phyloP scores from a whole-genome alignment of 2,113 vertebrate genomes.

The Pseudois nayaur region DNA sequence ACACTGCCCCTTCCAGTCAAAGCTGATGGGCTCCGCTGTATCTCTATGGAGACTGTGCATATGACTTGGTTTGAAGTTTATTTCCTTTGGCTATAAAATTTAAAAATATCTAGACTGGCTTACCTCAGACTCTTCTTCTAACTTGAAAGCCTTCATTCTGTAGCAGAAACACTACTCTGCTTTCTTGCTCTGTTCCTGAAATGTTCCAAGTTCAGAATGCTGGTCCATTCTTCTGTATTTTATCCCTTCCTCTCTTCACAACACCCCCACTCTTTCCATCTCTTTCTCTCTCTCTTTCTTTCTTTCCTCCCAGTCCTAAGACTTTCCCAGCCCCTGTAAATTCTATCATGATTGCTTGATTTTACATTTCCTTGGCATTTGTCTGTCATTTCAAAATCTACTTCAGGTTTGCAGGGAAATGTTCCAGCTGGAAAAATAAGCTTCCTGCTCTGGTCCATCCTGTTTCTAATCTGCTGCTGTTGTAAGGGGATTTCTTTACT shows the following conservation, averaged over 20 bases:
- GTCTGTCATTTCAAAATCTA: constrained; percentile 63
- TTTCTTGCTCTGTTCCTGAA: constrained; percentile 1
- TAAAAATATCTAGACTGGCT: not conserved
- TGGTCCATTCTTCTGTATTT: not conserved
- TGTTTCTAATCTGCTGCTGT: constrained; percentile 82
- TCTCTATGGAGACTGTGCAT: not conserved
- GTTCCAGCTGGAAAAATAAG: constrained; percentile 82
- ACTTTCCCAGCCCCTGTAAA: constrained; percentile 50
- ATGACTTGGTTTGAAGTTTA: not conserved
- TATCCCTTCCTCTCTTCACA: not conserved
- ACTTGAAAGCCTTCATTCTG: not conserved
- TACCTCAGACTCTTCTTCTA: not conserved
- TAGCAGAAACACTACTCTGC: not conserved
- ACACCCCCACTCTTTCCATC: not conserved
- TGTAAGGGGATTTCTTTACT: constrained; percentile 73
- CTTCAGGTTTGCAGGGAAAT: constrained; percentile 66
- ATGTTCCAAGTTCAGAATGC: not conserved
- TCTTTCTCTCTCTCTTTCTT: fast-evolving
- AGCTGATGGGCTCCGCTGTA: not conserved
- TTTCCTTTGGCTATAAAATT: not conserved
- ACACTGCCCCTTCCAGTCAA: not conserved
- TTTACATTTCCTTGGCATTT: constrained; percentile 70
- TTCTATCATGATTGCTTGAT: constrained; percentile 68
- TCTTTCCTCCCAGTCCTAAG: not conserved
- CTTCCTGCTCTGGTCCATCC: constrained; percentile 74